Evolutionary conservation across 2,113 vertebrate genomes (phyloP), one percentile per base, ranked within the genome.

Genomic region (Patagioenas fasciata): DNA sequence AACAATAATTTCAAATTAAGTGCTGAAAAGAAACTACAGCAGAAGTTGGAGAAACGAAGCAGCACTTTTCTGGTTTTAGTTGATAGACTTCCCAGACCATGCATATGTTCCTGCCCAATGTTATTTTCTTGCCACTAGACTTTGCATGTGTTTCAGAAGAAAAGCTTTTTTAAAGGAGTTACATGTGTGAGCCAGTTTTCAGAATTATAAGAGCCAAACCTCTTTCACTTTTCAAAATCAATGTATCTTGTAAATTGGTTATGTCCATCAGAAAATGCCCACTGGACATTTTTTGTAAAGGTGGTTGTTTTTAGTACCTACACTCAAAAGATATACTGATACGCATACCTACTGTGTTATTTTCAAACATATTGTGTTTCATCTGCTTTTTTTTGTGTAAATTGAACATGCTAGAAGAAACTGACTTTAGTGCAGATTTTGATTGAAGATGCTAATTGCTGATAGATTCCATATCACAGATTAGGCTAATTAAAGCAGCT

Each of bases 21-120:
- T 86, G 34, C 71, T 82, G 71, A 83, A 88, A 90, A 88, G 54
- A 36, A 58, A 23, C 36, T 80, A 18, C 13, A 80, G 36, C 56
- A 78, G 42, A 78, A 90, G 32, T 47, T 92, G 26, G 42, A 92
- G 75, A 89, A 95, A 92, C 42, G 80, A 84, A 95, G 18, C 38
- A 93, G 17, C 62, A 20, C 26, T 54, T 92, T 88, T 67, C 38
- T 91, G n/a, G n/a, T 81, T 79, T 62, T 44, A 62, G 20, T 21
- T 71, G 40, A 26, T 31, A 32, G 60, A 64, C 26, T 60, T 84
- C 29, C 16, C 18, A 84, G 29, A 50, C 38, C 62, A 5, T 17
- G 23, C n/a, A 32, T 8, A 3, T 0, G 1, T 61, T 54, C 54
- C 50, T 73, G 6, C 18, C 15, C 13, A 66, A 24, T 31, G 5